Base-by-base conservation (phyloP, 1,140 invertebrate species). In the Cotesia vestalis region DNA sequence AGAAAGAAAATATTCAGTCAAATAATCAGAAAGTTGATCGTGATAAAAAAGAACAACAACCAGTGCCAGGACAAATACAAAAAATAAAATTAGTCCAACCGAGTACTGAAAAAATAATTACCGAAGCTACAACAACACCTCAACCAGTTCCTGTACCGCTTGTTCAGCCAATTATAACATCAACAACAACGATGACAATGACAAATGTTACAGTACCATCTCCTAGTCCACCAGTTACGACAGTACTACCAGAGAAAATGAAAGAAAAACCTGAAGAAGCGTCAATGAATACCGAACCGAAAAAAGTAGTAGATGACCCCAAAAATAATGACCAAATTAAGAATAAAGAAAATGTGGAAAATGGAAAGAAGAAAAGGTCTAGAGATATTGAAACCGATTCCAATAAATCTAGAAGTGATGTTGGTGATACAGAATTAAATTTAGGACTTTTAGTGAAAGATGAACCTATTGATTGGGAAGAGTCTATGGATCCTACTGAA, bases 391-490 rank as follows among this genome's bases (percentile, higher is more conserved):
- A 87, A 11, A 79, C 77, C 1, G 85, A 87, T 6, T 85, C 84
- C 1, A 83, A 71, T 0, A 86, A 85, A 57, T 82, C 83, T 4
- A 85, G 81, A 71, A 87, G 84, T 74, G 85, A 86, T 36, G 78
- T 77, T 55, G 81, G 81, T 0, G 85, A 86, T 51, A 77, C 78
- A 4, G 84, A 86, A 73, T 61, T 87, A 36, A 87, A 84, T 78
- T 75, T 87, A 63, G 89, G 91, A 67, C 78, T 91, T 4, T 76
- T 89, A 66, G 88, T 92, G 0, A 92, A 92, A 78, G 89, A 91
- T 71, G 92, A 94, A 78, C 92, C 92, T 14, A 85, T 89, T 14
- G 90, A 92, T 75, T 91, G 92, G 89, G 90, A 92, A 38, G 90
- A 91, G 9, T 88, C 83, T 59, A 86, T 86, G 17, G 86, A 88